Conservation (phyloP, 1,140 invertebrate genomes). For the Argopecten irradians region DNA sequence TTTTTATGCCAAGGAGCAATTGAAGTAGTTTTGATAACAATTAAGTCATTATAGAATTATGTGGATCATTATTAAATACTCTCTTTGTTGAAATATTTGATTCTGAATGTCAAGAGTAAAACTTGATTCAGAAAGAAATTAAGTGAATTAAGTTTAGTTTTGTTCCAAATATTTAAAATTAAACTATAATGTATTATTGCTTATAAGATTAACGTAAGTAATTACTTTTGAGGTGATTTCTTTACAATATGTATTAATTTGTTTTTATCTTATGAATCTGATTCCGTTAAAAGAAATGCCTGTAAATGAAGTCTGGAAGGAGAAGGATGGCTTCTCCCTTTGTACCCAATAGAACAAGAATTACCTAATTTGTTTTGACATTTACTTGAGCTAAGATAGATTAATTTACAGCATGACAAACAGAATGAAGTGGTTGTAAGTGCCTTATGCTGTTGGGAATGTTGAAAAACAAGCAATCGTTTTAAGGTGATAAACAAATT, state of each 20-base stretch:
- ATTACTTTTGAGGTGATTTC: no score
- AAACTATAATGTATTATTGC: no score
- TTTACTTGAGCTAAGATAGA: no score
- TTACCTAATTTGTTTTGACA: not conserved
- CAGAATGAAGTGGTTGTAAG: not conserved
- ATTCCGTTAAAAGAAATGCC: no score
- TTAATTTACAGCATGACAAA: not conserved
- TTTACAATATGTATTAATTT: no score
- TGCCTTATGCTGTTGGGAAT: not conserved
- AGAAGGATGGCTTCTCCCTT: no score
- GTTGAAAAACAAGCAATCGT: not conserved
- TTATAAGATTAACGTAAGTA: no score
- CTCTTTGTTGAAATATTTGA: not conserved
- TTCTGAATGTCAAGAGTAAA: not conserved
- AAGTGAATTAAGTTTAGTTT: no score
- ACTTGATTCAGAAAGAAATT: no score
- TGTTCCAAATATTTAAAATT: no score
- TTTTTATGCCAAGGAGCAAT: not conserved
- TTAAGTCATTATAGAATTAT: not conserved
- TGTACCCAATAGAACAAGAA: not conserved
- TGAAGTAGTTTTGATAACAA: not conserved
- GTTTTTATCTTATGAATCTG: no score
- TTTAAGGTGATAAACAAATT: not conserved
- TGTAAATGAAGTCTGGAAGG: no score
- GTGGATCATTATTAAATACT: not conserved